Evolutionary conservation across 2,888 invertebrate species (phyloP), one percentile per base, ranked within the genome.

Genomic region (Invenusta paracnida): DNA sequence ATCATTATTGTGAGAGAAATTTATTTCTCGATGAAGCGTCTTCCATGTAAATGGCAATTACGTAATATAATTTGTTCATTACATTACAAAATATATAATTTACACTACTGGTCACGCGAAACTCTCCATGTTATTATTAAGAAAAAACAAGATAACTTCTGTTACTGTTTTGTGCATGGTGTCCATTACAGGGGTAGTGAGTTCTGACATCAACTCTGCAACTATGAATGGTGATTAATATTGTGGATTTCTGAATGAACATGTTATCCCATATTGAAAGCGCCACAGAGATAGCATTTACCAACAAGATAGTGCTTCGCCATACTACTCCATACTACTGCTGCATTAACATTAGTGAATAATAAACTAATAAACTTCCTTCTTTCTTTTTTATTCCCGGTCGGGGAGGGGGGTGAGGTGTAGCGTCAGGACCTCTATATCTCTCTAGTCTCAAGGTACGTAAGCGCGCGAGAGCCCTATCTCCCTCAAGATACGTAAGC

Each of bases 181-280:
- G 25, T 13, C 23, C 73, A 73, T 23, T 23, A 73, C 25, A 73
- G 73, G 73, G 73, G 73, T 73, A 23, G 25, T 73, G 27, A 73
- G 73, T 23, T 73, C 27, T 73, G 73, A 73, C 73, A 73, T 73
- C 73, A 73, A 73, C 73, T 73, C 23, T 73, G 27, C 17, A 73
- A 73, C 27, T 73, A 73, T 73, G 73, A 73, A 73, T 73, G 73
- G 11, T 23, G 17, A 73, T 23, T 23, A 23, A 73, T 73, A 73
- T 73, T 73, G 25, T 73, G 17, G 27, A 73, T 5, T 73, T 23
- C 73, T 2, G 17, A 23, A 25, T 73, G 23, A 73, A 23, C 27
- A 73, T 73, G 73, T 73, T 23, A 73, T 73, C 73, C 27, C 73
- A 23, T 73, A 23, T 23, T 73, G 27, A 5, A 73, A 73, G 25